These are phyloP conservation scores for Glossophaga mutica DNA, from an alignment of 2,797 vertebrate species.

Conservation along the genomic window DNA sequence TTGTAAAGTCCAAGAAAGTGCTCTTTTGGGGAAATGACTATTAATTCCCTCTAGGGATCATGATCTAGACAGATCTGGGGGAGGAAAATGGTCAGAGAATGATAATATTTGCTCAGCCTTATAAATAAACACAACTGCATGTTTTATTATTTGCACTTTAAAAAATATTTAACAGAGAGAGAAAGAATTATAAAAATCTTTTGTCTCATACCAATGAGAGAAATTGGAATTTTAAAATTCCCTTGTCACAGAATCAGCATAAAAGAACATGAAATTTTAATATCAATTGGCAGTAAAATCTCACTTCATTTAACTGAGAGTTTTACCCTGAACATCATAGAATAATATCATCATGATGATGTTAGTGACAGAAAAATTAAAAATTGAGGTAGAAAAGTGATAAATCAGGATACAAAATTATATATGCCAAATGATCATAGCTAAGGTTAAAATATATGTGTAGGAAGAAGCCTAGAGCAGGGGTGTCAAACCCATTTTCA, in stretches of 20 bases:
- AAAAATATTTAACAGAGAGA: constrained; percentile 49
- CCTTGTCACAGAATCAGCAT: constrained; percentile 5
- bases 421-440: not conserved
- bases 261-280: constrained; percentile 48
- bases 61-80: not conserved
- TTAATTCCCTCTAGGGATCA: not conserved
- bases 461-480: not conserved
- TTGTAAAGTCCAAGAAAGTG: not conserved
- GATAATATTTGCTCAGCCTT: constrained; percentile 16
- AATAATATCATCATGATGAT: not conserved
- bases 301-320: constrained; percentile 37
- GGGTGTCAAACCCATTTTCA: no score
- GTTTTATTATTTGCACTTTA: constrained; percentile 54
- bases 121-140: not conserved
- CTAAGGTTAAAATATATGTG: constrained; percentile 7
- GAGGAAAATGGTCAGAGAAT: not conserved
- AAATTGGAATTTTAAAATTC: constrained; percentile 54
- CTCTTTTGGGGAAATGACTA: not conserved
- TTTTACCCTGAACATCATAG: not conserved
- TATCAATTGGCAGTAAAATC: constrained; percentile 1
- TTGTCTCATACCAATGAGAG: not conserved
- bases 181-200: constrained; percentile 30
- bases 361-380: constrained; percentile 8
- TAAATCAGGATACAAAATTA: not conserved
- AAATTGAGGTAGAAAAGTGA: not conserved